phyloP scores from a whole-genome alignment of 2,888 invertebrate genomes.

The Tortricodes alternella region DNA sequence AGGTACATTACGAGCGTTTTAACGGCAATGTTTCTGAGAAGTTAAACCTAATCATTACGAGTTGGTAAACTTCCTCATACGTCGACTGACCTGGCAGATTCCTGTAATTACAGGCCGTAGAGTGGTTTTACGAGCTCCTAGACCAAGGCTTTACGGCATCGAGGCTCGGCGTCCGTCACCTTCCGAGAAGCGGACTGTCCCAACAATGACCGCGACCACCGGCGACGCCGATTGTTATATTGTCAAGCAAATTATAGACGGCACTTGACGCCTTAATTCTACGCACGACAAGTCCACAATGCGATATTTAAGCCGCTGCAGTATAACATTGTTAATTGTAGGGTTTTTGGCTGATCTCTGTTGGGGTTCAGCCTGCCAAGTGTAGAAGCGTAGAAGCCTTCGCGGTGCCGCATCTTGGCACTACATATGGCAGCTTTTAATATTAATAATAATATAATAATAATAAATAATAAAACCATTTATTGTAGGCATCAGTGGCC shows the following conservation, averaged over 20 bases:
- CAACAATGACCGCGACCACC: slow-evolving; percentile 68
- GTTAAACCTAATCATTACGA: slow-evolving; percentile 39
- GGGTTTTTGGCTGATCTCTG: not conserved
- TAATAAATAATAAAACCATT: too few species aligned
- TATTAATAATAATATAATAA: too few species aligned
- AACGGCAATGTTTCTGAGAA: slow-evolving; percentile 36
- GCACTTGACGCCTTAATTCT: slow-evolving; percentile 48
- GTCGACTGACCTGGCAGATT: slow-evolving; percentile 43
- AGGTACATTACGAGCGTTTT: slow-evolving; percentile 22
- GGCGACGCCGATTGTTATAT: slow-evolving; percentile 63
- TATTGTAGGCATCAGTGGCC: too few species aligned
- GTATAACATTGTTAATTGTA: slow-evolving; percentile 23
- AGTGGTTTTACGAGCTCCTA: slow-evolving; percentile 64
- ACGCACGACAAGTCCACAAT: slow-evolving; percentile 45
- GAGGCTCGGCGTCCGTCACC: slow-evolving; percentile 59
- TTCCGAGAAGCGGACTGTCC: slow-evolving; percentile 68
- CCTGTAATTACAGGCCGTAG: slow-evolving; percentile 62
- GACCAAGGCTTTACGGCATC: slow-evolving; percentile 54
- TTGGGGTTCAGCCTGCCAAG: slow-evolving; percentile 1
- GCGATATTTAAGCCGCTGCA: slow-evolving; percentile 27
- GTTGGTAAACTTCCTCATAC: slow-evolving; percentile 50
- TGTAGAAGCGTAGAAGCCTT: not conserved
- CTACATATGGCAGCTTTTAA: too few species aligned
- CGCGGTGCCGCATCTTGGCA: too few species aligned
- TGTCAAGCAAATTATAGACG: slow-evolving; percentile 53